Conservation (phyloP, 2,113 vertebrate genomes). For the Balaenoptera acutorostrata region DNA sequence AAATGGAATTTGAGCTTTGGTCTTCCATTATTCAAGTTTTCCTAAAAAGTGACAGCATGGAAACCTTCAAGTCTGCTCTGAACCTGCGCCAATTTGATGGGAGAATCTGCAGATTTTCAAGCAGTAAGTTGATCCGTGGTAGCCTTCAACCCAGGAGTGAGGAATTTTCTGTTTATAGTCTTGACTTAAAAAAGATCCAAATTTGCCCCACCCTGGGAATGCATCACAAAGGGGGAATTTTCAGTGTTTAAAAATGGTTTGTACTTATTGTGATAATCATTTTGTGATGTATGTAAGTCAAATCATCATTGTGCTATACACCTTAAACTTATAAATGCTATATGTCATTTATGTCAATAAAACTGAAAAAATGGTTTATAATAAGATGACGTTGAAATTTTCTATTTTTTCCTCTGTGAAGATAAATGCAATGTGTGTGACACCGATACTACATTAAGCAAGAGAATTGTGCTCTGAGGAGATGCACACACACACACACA, state of each 20-base stretch:
- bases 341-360: too few species aligned
- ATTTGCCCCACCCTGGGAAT: slow-evolving; percentile 53
- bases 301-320: too few species aligned
- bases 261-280: too few species aligned
- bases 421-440: slow-evolving; percentile 19
- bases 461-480: neutral
- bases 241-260: slow-evolving; percentile 57
- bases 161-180: slow-evolving; percentile 66
- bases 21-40: slow-evolving; percentile 59
- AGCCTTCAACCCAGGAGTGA: slow-evolving; percentile 54
- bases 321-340: too few species aligned
- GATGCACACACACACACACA: neutral
- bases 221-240: slow-evolving; percentile 44
- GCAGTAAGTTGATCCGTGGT: slow-evolving; percentile 44
- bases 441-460: slow-evolving; percentile 3
- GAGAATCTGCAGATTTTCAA: slow-evolving; percentile 60
- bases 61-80: slow-evolving; percentile 46
- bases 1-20: slow-evolving; percentile 6
- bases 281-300: too few species aligned
- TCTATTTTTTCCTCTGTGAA: neutral
- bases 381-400: slow-evolving; percentile 9
- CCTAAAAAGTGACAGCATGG: slow-evolving; percentile 56
- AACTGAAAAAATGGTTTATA: slow-evolving; percentile 30
- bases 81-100: slow-evolving; percentile 36
- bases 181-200: slow-evolving; percentile 51